Conservation (phyloP, 2,113 vertebrate species). For the Cyrtonyx montezumae region DNA sequence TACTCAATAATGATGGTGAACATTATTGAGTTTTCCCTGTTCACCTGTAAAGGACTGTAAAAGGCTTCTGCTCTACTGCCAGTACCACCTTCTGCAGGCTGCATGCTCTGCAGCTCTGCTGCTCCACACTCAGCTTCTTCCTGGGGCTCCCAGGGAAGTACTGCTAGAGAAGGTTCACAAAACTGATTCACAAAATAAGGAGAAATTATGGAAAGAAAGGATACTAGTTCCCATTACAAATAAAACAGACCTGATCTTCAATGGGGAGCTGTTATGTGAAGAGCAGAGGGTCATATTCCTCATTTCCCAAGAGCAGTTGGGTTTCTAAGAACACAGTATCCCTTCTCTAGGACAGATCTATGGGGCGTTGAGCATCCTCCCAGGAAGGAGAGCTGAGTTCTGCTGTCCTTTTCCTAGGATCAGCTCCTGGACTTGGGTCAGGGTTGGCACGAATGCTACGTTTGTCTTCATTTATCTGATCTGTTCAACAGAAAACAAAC, state of each 20-base stretch:
- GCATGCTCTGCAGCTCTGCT: not conserved
- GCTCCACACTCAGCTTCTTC: not conserved
- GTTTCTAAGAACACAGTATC: not conserved
- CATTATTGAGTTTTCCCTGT: slow-evolving; percentile 40
- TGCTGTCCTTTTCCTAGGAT: not conserved
- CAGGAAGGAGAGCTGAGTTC: not conserved
- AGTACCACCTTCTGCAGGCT: not conserved
- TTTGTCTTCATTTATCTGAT: not conserved
- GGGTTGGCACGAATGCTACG: not conserved
- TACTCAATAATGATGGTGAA: slow-evolving; percentile 36
- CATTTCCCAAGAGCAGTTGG: not conserved
- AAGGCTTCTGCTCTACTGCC: not conserved
- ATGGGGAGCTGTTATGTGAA: fast-evolving
- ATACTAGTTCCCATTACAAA: not conserved
- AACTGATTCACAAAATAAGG: not conserved
- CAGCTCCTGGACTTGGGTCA: not conserved
- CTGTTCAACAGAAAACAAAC: not conserved
- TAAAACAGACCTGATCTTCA: not conserved
- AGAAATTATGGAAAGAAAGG: not conserved
- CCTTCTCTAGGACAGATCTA: not conserved
- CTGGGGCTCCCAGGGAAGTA: not conserved
- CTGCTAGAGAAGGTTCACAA: not conserved
- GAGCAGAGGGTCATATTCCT: not conserved
- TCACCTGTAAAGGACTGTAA: slow-evolving; percentile 56
- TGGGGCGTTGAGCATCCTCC: not conserved